Evolutionary conservation across 2,113 vertebrate species (phyloP), one percentile per base, ranked within the genome.

Genomic region (Pseudorhombus dupliciocellatus): DNA sequence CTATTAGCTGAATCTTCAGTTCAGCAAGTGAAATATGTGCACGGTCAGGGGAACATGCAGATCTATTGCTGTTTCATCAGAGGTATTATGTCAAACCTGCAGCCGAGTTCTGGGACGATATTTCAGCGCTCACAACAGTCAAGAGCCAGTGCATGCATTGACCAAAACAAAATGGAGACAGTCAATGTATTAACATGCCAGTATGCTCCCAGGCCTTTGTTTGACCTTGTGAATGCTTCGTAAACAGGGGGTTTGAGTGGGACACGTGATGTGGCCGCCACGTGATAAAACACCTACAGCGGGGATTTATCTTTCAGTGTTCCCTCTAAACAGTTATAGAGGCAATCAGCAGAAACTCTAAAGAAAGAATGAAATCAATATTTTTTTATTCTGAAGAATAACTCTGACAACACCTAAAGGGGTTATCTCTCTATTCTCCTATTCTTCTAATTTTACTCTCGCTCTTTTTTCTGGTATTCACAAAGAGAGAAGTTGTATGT

Each of bases 321-420:
- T 37, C 54, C 40, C 40, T 12, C 61, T 63, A 44, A 51, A 63
- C 16, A 70, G 21, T 48, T 14, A 18, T 15, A 21, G 51, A 55
- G 18, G 42, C 52, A 86, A 74, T 83, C 63, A 73, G 55, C 30
- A 37, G 42, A 30, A 48, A 50, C 53, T 22, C 52, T 58, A 4
- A 50, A 73, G 40, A 74, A 16, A 50, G 46, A 71, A 21, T 48
- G 18, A 60, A 83, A 80, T 83, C 80, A 75, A 78, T 83, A 60
- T n/a, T 52, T 34, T 18, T 71, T 54, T 69, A 42, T 66, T 59
- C 26, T 52, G 31, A 71, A 54, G 69, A 22, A 9, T 73, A 53
- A 24, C 25, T 60, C 53, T 30, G 70, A 65, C 50, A 56, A 80
- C 21, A 57, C 25, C 70, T 25, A 40, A 44, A 37, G 50, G 21